Conservation (phyloP, 2,888 invertebrate genomes). For the Eucera pruinosa region DNA sequence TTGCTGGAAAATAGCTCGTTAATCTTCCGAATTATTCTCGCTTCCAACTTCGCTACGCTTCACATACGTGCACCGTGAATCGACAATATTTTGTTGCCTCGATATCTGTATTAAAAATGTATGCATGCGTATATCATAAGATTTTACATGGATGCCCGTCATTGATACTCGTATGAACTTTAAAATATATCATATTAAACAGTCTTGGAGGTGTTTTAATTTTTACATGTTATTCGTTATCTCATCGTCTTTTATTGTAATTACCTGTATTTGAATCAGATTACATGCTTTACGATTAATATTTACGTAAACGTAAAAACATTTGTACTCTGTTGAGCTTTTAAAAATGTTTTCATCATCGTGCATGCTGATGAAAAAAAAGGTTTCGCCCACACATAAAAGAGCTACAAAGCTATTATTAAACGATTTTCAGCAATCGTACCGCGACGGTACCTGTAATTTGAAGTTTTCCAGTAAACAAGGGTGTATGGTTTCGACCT, state of each 20-base stretch:
- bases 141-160: constrained; percentile 4
- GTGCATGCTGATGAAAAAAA: neutral
- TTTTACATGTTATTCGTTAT: neutral
- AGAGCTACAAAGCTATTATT: constrained; percentile 32
- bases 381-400: constrained; percentile 11
- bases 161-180: constrained; percentile 17
- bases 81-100: constrained; percentile 62
- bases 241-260: constrained; percentile 9
- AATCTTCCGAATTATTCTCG: constrained; percentile 81
- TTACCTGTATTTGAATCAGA: constrained; percentile 17
- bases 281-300: constrained; percentile 4
- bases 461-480: constrained; percentile 59
- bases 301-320: constrained; percentile 5
- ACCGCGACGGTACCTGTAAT: constrained; percentile 50
- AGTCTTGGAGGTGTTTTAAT: neutral
- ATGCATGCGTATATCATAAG: constrained; percentile 7
- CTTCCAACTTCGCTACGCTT: constrained; percentile 70
- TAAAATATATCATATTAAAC: neutral
- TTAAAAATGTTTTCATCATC: constrained; percentile 18
- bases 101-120: constrained; percentile 22
- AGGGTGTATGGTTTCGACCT: constrained; percentile 42
- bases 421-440: constrained; percentile 45
- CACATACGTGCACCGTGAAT: constrained; percentile 53
- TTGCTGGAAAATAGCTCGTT: constrained; percentile 79
- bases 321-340: neutral